Evolutionary conservation across 2,888 invertebrate species (phyloP).

Genomic region (Cantharis rustica): DNA sequence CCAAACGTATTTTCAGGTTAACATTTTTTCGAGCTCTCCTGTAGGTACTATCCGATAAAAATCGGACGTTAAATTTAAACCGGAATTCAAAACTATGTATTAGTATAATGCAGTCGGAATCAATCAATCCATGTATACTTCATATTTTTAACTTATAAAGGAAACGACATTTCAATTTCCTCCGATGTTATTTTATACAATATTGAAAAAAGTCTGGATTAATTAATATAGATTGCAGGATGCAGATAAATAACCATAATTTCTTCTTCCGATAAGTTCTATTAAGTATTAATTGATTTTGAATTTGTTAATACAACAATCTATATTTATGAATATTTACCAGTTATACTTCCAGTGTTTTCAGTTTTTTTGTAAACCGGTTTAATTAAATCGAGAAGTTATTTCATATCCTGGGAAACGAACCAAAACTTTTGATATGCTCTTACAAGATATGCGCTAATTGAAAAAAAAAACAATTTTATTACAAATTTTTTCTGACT

Average conservation of each 20-base stretch:
- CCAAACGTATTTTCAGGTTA: background rate
- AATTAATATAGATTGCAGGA: conserved; percentile 20
- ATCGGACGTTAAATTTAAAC: background rate
- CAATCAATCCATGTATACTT: background rate
- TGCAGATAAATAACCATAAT: conserved; percentile 18
- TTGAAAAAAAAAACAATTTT: background rate
- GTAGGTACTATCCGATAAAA: background rate
- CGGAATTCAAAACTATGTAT: background rate
- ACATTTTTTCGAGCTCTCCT: background rate
- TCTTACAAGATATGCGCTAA: background rate
- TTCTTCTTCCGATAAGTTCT: conserved; percentile 19
- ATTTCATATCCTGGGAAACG: background rate
- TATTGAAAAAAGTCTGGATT: background rate
- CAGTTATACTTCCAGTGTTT: background rate
- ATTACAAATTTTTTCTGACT: background rate
- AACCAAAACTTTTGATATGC: background rate
- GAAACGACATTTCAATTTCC: conserved; percentile 36
- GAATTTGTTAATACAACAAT: background rate
- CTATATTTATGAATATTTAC: conserved; percentile 18
- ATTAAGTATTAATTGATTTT: background rate
- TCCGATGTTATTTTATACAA: conserved; percentile 20
- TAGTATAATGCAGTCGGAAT: too few relatives aligned
- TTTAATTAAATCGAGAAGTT: background rate
- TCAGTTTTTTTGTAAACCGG: background rate
- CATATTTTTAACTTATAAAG: conserved; percentile 16